Base-by-base conservation (phyloP, 2,113 vertebrate species). In the Crypturellus undulatus region DNA sequence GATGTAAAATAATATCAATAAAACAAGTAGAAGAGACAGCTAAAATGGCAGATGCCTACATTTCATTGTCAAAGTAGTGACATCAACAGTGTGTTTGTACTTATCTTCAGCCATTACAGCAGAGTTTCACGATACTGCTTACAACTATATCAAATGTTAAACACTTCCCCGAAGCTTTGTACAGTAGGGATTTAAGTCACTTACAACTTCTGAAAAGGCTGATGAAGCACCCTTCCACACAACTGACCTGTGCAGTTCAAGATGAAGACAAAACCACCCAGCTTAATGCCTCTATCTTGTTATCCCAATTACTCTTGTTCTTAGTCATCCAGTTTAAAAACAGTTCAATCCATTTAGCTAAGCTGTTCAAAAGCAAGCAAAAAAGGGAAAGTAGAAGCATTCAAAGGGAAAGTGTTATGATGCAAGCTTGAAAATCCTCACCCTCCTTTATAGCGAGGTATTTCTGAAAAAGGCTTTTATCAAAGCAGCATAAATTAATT, bases 231-330 rank as follows among this genome's bases (percentile, higher is more conserved):
- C 0, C 0, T 70, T 72, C 52, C 14, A 0, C 16, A 67, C 80
- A 5, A 83, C 49, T 52, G 51, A 83, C 32, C 42, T 64, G 42
- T 40, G 32, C 52, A 71, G 36, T 90, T 91, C 79, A 92, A 71
- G 76, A 56, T 68, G 83, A 68, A 47, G 26, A 90, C 72, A 83
- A 88, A 84, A 68, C 69, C 92, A 84, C 85, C 65, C 8, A 60
- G 65, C 58, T 91, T 79, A 70, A 70, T 3, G 28, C 58, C 70
- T 81, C 85, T 88, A 4, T 72, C 88, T 72, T 80, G 76, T 90
- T 93, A 92, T 43, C 86, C 88, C 82, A 91, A 90, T 93, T 88
- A 93, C 38, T 88, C 85, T 76, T 87, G 65, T 95, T 94, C 94
- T 80, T 90, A 95, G 88, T 68, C 90, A 91, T 52, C 65, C 86